These are phyloP conservation scores for Hybos culiciformis DNA, from an alignment of 2,888 invertebrate genomes.

Conservation along the genomic window DNA sequence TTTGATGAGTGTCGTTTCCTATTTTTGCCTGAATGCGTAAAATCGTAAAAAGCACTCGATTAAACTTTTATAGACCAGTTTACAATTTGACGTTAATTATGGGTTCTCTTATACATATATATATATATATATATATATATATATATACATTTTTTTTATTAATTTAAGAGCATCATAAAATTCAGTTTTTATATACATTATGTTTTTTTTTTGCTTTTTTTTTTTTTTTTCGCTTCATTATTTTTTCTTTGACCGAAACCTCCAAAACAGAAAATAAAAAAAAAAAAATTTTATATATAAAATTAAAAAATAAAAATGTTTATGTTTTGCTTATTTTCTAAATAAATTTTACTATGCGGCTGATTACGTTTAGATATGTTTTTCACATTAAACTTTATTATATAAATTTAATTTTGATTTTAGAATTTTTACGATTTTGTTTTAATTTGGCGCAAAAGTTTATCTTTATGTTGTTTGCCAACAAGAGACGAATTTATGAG, in stretches of 20 bases:
- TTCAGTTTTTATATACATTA: neutral
- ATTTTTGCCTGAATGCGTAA: neutral
- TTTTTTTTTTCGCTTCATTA: neutral
- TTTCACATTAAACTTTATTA: neutral
- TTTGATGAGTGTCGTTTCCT: neutral
- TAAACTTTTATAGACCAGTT: constrained; percentile 1
- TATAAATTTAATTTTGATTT: neutral
- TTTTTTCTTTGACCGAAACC: too few relatives aligned
- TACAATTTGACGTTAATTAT: constrained; percentile 1
- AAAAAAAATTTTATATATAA: neutral
- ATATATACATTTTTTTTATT: too few relatives aligned
- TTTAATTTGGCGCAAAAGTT: neutral
- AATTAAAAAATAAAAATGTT: neutral
- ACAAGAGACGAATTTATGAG: too few relatives aligned
- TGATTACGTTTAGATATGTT: neutral
- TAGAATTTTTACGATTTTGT: neutral
- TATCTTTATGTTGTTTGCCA: too few relatives aligned
- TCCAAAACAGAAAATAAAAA: neutral
- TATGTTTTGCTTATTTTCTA: neutral
- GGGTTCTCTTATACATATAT: neutral
- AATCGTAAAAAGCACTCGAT: constrained; percentile 1
- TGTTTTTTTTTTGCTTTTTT: neutral
- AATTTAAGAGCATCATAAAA: too few relatives aligned
- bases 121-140: neutral
- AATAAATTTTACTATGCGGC: neutral